Base-by-base conservation (phyloP, 1,140 invertebrate genomes). In the Neoseiulus cucumeris region DNA sequence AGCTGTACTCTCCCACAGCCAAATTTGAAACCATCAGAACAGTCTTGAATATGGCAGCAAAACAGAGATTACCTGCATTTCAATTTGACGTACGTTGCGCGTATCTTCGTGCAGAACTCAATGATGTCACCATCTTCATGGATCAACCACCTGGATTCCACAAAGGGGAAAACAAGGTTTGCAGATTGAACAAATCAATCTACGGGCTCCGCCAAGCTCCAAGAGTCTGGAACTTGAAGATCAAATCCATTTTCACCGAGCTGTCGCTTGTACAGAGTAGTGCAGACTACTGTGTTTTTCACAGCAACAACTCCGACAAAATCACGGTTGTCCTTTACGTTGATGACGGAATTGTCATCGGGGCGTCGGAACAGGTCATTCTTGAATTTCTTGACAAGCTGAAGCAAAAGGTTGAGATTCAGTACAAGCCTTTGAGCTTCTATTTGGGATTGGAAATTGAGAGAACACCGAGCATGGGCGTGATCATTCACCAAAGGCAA, bases 1-100 rank as follows among this genome's bases (percentile, higher is more conserved):
- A 77, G 67, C 74, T 73, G 6, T 77, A 68, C 69, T 72, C 70
- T 29, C 75, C 73, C 59, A 68, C 73, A 44, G 12, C 42, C 12
- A 12, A n/a, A 12, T 44, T 44, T n/a, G 42, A 44, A 44, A 44
- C 42, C 12, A 44, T 44, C 42, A 12, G 42, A 12, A 44, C 42
- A 12, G n/a, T 44, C 42, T 44, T 44, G n/a, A 44, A n/a, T 44
- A n/a, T 44, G n/a, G 42, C 42, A 44, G 42, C 42, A n/a, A n/a
- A 44, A 12, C 12, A 44, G 42, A 44, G n/a, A 44, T n/a, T 44
- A n/a, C 12, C 42, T n/a, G 12, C n/a, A n/a, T 44, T 12, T n/a
- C 42, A 44, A 44, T 44, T 44, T 44, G 42, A 44, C 42, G 42
- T 44, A 44, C 1, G n/a, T n/a, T n/a, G n/a, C 65, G 66, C 30